Evolutionary conservation across 1,140 invertebrate species (phyloP), one percentile per base, ranked within the genome.

Genomic region (Drosophila sucinea): DNA sequence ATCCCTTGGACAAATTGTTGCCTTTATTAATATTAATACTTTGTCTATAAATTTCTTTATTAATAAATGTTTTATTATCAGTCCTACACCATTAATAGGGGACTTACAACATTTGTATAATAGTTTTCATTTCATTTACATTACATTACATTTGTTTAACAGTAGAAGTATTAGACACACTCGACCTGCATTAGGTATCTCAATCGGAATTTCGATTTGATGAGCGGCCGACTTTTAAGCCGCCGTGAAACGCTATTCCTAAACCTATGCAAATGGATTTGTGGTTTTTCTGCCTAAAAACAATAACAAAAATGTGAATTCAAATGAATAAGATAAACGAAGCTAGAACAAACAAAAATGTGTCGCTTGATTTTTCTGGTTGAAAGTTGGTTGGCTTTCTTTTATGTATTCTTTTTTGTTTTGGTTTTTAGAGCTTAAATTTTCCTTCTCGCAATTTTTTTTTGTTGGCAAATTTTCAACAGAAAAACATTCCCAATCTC

Each of bases 401-500:
- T 25, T 51, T 41, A n/a, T 41, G 0, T 41, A 3, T 10, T 27
- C 7, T 51, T 3, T 10, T 27, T 33, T 57, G 29, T 57, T 33
- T 32, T 25, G 25, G 11, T 33, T 57, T 57, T 33, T n/a, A 10
- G 11, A 38, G 56, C 56, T 58, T 25, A 58, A 58, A 33, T 17
- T 58, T 58, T 58, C 56, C 23, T 35, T 58, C 38, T 33, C 33
- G 10, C 32, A 17, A n/a, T 56, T 58, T 58, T 51, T 25, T 38
- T 51, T 51, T 58, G 17, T 35, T 58, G 56, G 56, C 56, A 58
- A 58, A 58, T 58, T 33, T 58, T 58, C 56, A 61, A 61, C 57
- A 61, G 33, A 61, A 44, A 61, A 61, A 27, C 25, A 51, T 51
- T 51, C n/a, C 7, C 23, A 51, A 32, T 41, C 29, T 62, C 33